These are phyloP conservation scores for Ormyrus thymus DNA, from an alignment of 2,888 invertebrate species.

Conservation along the genomic window DNA sequence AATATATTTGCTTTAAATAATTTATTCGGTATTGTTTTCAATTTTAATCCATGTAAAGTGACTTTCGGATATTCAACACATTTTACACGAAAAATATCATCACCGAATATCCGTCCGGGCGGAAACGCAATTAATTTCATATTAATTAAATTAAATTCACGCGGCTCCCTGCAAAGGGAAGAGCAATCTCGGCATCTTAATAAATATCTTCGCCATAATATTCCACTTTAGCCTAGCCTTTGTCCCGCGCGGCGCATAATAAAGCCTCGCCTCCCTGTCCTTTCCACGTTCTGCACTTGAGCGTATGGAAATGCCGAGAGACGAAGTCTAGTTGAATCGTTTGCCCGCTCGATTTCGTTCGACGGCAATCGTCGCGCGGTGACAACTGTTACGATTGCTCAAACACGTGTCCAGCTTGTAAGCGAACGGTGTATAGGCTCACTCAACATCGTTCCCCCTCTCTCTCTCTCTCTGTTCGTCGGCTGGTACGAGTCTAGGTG, in stretches of 20 bases:
- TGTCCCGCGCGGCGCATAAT: conserved; percentile 10
- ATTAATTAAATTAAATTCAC: too few relatives aligned
- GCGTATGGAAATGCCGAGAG: conserved; percentile 9
- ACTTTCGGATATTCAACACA: too few relatives aligned
- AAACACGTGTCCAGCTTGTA: conserved; percentile 1
- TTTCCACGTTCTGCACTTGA: neutral
- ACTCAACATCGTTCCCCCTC: neutral
- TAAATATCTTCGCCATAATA: neutral
- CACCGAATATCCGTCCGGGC: too few relatives aligned
- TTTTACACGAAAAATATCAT: too few relatives aligned
- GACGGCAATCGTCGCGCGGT: neutral
- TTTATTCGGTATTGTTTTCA: neutral
- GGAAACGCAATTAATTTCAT: too few relatives aligned
- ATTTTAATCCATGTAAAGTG: neutral
- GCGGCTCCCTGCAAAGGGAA: neutral
- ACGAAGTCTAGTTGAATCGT: neutral
- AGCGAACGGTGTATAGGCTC: too few relatives aligned
- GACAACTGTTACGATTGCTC: conserved; percentile 19
- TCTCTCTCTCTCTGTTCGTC: neutral
- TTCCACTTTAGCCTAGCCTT: neutral
- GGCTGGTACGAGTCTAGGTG: conserved; percentile 59
- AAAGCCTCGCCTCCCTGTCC: neutral
- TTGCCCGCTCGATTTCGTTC: conserved; percentile 9
- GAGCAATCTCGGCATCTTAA: conserved; percentile 2
- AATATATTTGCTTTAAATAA: neutral